phyloP scores from a whole-genome alignment of 2,888 invertebrate genomes.

The Cephus rjabovi region DNA sequence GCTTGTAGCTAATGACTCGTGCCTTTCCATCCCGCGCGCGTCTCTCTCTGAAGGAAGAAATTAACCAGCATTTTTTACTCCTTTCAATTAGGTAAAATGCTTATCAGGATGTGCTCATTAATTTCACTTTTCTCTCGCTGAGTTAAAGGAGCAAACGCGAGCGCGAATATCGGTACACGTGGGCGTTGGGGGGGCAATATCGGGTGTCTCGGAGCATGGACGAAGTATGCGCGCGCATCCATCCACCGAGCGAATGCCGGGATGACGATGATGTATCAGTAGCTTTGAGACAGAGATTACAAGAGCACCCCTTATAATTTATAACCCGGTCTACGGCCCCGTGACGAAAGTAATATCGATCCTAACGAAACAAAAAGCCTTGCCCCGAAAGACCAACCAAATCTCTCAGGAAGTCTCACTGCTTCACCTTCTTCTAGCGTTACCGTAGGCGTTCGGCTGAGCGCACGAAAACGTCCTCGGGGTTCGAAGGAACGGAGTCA shows the following conservation, averaged over 20 bases:
- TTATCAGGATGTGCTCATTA: slow-evolving; percentile 17
- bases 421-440: background rate
- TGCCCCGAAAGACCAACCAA: slow-evolving; percentile 2
- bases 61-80: slow-evolving; percentile 23
- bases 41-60: slow-evolving; percentile 3
- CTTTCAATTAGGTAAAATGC: slow-evolving; percentile 18
- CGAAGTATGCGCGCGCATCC: background rate
- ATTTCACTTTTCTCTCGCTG: slow-evolving; percentile 14
- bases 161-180: background rate
- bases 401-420: background rate
- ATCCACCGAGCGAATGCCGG: background rate
- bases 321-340: background rate
- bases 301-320: background rate
- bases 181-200: background rate
- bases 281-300: background rate
- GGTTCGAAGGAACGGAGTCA: background rate
- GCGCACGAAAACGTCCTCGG: background rate
- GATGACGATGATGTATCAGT: background rate
- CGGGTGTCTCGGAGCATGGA: background rate
- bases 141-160: slow-evolving; percentile 5
- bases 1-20: slow-evolving; percentile 47
- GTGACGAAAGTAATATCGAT: background rate
- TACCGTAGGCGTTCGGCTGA: background rate
- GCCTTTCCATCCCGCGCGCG: slow-evolving; percentile 21
- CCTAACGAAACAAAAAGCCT: background rate